Evolutionary conservation across 2,797 vertebrate genomes (phyloP).

Genomic region (Poecilia velifera): DNA sequence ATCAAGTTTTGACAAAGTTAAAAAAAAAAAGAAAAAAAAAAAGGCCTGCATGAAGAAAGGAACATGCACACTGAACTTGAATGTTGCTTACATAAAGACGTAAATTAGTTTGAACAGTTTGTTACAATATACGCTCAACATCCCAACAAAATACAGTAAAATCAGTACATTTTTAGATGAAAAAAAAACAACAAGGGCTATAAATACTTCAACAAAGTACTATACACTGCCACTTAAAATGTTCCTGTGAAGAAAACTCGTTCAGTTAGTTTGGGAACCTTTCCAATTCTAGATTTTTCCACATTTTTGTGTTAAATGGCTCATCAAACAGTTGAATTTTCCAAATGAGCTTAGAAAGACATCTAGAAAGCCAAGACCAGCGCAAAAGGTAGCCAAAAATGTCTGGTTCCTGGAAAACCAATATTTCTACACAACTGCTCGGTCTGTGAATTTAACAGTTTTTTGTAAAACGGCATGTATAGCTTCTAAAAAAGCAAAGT

Average conservation of each 20-base stretch:
- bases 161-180: not conserved
- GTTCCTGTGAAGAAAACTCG: not conserved
- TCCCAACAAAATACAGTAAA: not conserved
- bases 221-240: not conserved
- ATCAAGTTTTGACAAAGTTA: not conserved
- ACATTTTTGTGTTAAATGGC: not conserved
- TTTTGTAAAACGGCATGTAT: conserved; percentile 9
- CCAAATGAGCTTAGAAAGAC: not conserved
- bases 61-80: not conserved
- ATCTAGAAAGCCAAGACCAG: not conserved
- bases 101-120: not conserved
- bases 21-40: not conserved
- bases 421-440: not conserved
- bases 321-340: not conserved
- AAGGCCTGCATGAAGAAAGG: not conserved
- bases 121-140: not conserved
- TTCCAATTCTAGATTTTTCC: not conserved
- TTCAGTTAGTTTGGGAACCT: not conserved
- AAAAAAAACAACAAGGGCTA: not conserved
- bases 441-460: not conserved
- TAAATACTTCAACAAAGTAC: not conserved
- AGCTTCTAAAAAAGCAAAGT: conserved; percentile 23
- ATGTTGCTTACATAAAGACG: not conserved
- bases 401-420: not conserved
- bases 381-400: not conserved